Conservation (phyloP, 1,140 invertebrate species). For the Papilio glaucus region DNA sequence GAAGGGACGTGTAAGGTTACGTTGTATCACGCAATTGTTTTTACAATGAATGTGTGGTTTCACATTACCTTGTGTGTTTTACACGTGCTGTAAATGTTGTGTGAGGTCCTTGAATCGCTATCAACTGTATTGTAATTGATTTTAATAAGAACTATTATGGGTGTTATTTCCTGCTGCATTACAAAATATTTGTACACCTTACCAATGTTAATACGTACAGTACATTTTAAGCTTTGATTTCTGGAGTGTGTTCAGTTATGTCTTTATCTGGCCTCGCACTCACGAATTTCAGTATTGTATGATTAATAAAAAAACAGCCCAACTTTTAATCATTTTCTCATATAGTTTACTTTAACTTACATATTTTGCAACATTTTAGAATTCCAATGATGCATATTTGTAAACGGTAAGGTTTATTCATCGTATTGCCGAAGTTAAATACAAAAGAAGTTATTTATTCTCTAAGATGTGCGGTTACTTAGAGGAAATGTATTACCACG, state of each 20-base stretch:
- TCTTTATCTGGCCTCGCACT: too few relatives aligned
- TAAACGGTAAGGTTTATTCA: neutral
- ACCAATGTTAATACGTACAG: too few relatives aligned
- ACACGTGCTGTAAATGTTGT: constrained; percentile 4
- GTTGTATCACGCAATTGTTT: neutral
- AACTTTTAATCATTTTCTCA: too few relatives aligned
- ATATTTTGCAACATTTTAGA: too few relatives aligned
- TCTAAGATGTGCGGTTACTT: constrained; percentile 26
- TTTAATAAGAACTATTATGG: neutral
- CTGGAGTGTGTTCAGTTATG: too few relatives aligned
- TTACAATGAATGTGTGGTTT: neutral
- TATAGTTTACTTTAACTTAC: too few relatives aligned
- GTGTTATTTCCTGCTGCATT: neutral
- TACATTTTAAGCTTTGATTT: too few relatives aligned
- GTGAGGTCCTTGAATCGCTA: neutral
- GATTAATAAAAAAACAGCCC: too few relatives aligned
- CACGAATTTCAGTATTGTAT: too few relatives aligned
- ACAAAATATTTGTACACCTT: too few relatives aligned
- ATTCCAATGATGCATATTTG: too few relatives aligned
- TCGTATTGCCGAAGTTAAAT: neutral
- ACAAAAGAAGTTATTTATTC: neutral
- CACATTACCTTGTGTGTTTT: neutral
- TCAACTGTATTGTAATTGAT: constrained; percentile 5
- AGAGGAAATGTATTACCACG: constrained; percentile 50
- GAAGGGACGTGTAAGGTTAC: neutral